Evolutionary conservation across 1,140 invertebrate species (phyloP).

Genomic region (Brachionus calyciflorus): DNA sequence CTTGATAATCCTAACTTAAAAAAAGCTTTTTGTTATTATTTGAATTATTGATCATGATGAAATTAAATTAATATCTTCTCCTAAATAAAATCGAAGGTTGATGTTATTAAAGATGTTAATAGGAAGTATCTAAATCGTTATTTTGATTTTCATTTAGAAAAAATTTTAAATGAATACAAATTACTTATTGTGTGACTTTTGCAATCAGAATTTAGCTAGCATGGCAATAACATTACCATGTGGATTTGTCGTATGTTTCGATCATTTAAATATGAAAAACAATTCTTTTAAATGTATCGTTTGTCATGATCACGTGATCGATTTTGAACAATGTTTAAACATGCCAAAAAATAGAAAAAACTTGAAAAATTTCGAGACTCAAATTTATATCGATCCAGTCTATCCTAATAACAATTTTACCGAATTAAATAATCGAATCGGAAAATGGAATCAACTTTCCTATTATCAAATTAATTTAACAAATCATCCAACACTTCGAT

Average conservation of each 20-base stretch:
- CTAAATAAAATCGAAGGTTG: too few species aligned
- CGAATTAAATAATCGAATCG: too few species aligned
- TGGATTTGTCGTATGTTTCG: background rate
- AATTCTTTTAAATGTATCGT: background rate
- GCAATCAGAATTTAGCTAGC: background rate
- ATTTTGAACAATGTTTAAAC: background rate
- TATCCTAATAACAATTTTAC: background rate
- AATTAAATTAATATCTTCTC: too few species aligned
- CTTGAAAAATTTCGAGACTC: background rate
- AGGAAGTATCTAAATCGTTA: too few species aligned
- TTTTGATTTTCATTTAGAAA: too few species aligned
- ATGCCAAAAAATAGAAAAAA: background rate
- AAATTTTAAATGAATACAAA: too few species aligned
- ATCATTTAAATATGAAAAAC: background rate
- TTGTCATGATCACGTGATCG: background rate
- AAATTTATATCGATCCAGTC: background rate
- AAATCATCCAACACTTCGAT: background rate
- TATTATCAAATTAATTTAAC: background rate
- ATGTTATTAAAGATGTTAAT: too few species aligned
- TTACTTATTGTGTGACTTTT: too few species aligned
- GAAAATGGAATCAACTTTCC: background rate
- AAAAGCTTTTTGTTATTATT: too few species aligned
- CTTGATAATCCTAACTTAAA: too few species aligned
- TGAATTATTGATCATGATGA: too few species aligned
- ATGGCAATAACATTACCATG: background rate